Evolutionary conservation across 2,113 vertebrate species (phyloP), one percentile per base, ranked within the genome.

Genomic region (Cairina moschata): DNA sequence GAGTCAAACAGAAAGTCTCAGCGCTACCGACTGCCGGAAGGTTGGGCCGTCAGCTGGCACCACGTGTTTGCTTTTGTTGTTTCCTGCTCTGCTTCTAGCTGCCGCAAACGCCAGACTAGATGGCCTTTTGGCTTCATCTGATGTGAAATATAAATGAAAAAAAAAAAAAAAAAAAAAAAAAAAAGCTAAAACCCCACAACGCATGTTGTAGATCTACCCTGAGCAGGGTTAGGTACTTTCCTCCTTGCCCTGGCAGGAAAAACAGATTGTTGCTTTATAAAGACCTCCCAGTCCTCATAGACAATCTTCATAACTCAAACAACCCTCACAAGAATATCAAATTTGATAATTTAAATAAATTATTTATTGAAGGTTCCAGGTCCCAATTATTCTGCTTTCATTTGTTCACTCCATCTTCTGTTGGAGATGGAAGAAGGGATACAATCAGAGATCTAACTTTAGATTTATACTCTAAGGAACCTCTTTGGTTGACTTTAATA

Each of bases 21-120:
- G 23, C 0, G 1, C 25, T 63, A 25, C 1, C 48, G 32, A 38
- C 1, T 44, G 25, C 28, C 68, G n/a, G n/a, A 67, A 62, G 2
- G 6, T 13, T 20, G 52, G 0, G 0, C 20, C 21, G 14, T 36
- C 13, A 67, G 42, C 34, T 9, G 26, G 42, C 38, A 55, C 46
- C 11, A 23, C 3, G 17, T 10, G 52, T 25, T 58, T 52, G 15
- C 29, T 59, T 65, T 52, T 75, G 32, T 54, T 50, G 42, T 31
- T 65, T 59, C 17, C n/a, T 46, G 28, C 32, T 74, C 21, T 20
- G 8, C 42, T 54, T 11, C 20, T n/a, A 69, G 11, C 11, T 1
- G 1, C 42, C 69, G n/a, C 23, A 7, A 79, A 25, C 23, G 23
- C 32, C 17, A 21, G 13, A 52, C 16, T 23, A 50, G 55, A 34